Percentiles rank a stretch among this genome's conserved stretches.
phyloP scores from a whole-genome alignment of 2,888 invertebrate genomes.

The Exephanes ischioxanthus region DNA sequence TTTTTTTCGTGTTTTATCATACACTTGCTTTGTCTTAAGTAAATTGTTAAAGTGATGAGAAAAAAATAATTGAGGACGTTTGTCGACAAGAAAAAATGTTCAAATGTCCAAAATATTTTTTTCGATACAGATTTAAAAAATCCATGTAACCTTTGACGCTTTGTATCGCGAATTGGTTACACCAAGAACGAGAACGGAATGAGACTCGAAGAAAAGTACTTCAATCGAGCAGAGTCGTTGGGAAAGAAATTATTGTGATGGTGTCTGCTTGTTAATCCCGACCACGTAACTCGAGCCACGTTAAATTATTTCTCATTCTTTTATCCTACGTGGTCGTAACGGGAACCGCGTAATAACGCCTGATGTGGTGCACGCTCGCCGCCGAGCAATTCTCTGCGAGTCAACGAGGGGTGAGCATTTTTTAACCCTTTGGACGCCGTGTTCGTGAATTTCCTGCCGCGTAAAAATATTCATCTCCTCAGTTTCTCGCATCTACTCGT shows the following conservation, averaged over 20 bases:
- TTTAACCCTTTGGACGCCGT: slow-evolving; percentile 31
- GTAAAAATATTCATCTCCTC: slow-evolving; percentile 26
- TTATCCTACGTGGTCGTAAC: slow-evolving; percentile 59
- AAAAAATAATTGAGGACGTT: too few species aligned
- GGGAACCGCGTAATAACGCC: slow-evolving; percentile 59
- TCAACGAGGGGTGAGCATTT: slow-evolving; percentile 48
- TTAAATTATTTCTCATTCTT: slow-evolving; percentile 65
- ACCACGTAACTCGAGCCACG: slow-evolving; percentile 58
- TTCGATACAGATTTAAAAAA: background rate
- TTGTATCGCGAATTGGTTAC: background rate
- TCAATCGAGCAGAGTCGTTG: slow-evolving; percentile 12
- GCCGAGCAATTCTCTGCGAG: slow-evolving; percentile 46
- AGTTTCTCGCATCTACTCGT: background rate
- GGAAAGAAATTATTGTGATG: slow-evolving; percentile 24
- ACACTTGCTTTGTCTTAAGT: too few species aligned
- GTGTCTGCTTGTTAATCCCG: slow-evolving; percentile 58
- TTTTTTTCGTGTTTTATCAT: too few species aligned
- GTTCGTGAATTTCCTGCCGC: slow-evolving; percentile 1
- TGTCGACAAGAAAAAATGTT: too few species aligned
- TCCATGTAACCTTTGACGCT: background rate
- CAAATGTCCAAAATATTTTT: background rate
- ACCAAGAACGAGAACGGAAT: background rate
- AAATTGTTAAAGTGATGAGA: too few species aligned
- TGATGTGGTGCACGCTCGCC: slow-evolving; percentile 14
- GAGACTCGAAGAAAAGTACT: slow-evolving; percentile 20